Base-by-base conservation (phyloP, 2,113 vertebrate genomes). In the Bolborhynchus lineola region DNA sequence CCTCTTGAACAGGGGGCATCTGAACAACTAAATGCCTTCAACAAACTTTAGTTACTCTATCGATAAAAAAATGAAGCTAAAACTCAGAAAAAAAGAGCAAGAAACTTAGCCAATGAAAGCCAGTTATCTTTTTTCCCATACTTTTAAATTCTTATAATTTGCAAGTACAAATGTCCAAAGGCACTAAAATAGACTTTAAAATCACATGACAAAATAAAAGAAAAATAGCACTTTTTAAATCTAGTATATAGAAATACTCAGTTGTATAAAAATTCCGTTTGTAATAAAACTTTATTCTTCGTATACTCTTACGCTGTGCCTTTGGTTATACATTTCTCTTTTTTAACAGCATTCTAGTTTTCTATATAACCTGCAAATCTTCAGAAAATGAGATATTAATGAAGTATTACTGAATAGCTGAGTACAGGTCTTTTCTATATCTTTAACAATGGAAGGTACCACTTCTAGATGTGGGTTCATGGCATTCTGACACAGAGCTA, bases 381-480 rank as follows among this genome's bases (percentile, higher is more conserved):
- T 59, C 23, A n/a, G 39, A 49, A 39, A 37, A 39, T 16, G n/a
- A 37, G 33, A n/a, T 60, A 60, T 71, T 62, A 31, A 19, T 31
- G 39, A 52, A 18, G 41, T 65, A 11, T 75, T n/a, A n/a, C 42
- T n/a, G 60, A 57, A 57, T 57, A 46, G 60, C 50, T 29, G 33
- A 76, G 14, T 39, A 75, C 50, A 76, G 42, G 42, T 26, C 24
- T 67, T 86, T 75, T 41, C n/a, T 28, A 2, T 15, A 49, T n/a
- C 25, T 57, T 65, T 75, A 49, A 47, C 29, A 57, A 41, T 18
- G 50, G 18, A 35, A 49, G n/a, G 23, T 49, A 67, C 24, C 42
- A n/a, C 20, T 57, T 74, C 29, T 63, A 62, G n/a, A 16, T 0
- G 0, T 33, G 24, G 18, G 37, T 35, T 92, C 37, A 11, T 59